These are phyloP conservation scores for Rutilus rutilus DNA, from an alignment of 2,113 vertebrate species.

Conservation along the genomic window DNA sequence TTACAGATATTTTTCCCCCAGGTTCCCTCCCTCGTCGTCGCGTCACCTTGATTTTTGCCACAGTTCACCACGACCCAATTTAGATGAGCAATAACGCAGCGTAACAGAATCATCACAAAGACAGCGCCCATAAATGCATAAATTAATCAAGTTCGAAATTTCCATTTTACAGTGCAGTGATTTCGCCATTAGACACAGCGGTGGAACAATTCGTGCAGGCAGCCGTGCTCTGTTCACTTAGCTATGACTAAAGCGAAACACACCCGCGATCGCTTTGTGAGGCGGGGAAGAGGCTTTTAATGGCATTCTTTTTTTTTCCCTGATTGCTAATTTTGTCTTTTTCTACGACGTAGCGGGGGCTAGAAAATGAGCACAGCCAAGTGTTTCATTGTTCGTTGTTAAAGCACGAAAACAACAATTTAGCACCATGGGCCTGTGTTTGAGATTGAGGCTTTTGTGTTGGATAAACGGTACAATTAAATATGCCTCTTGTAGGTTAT, in stretches of 20 bases:
- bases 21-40: constrained; percentile 49
- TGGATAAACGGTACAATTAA: constrained; percentile 38
- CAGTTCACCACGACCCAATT: constrained; percentile 65
- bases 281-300: constrained; percentile 71
- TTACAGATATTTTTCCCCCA: constrained; percentile 41
- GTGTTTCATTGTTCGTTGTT: constrained; percentile 68
- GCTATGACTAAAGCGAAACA: constrained; percentile 77
- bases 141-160: constrained; percentile 83
- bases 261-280: constrained; percentile 61
- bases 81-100: constrained; percentile 63
- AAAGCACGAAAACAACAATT: constrained; percentile 65
- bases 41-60: constrained; percentile 55
- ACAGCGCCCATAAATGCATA: constrained; percentile 77
- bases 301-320: constrained; percentile 62
- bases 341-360: constrained; percentile 46
- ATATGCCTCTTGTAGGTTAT: constrained; percentile 34
- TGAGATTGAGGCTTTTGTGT: constrained; percentile 33
- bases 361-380: constrained; percentile 66
- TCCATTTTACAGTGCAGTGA: constrained; percentile 83
- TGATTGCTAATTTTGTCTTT: constrained; percentile 51
- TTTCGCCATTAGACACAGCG: constrained; percentile 78
- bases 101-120: constrained; percentile 70
- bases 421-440: constrained; percentile 56
- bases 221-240: constrained; percentile 74
- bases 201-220: constrained; percentile 73